A percentile compares a stretch with the other conserved stretches of the same genome.
phyloP scores from a whole-genome alignment of 2,113 vertebrate genomes.

The Gadus macrocephalus region DNA sequence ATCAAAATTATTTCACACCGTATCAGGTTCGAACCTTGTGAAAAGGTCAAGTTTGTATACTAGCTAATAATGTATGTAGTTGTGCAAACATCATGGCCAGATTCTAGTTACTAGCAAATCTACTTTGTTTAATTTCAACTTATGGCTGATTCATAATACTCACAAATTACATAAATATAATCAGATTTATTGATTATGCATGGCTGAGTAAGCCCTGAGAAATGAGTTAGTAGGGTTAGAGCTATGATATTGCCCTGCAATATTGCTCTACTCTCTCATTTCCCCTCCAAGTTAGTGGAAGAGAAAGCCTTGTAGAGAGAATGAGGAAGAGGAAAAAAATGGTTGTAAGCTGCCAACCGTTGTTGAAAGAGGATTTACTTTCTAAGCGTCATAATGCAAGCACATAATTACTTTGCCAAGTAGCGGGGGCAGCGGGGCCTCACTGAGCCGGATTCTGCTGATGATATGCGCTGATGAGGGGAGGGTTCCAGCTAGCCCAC shows the following conservation, averaged over 20 bases:
- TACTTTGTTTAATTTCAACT: no score
- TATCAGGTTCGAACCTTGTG: no score
- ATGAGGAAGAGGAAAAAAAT: constrained; percentile 27
- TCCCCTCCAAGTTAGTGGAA: background rate
- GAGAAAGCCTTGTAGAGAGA: constrained; percentile 16
- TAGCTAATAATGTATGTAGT: no score
- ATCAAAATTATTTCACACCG: no score
- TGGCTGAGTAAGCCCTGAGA: background rate
- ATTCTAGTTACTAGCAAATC: no score
- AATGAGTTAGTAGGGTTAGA: background rate
- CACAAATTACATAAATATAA: background rate
- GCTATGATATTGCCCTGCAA: background rate
- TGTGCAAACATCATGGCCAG: no score
- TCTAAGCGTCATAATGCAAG: constrained; percentile 41
- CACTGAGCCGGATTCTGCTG: constrained; percentile 24
- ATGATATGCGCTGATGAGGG: constrained; percentile 4
- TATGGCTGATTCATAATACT: background rate
- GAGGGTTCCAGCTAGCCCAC: constrained; percentile 13
- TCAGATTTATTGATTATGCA: background rate
- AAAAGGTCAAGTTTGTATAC: no score
- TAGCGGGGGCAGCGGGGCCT: constrained; percentile 44
- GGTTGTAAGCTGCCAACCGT: constrained; percentile 42
- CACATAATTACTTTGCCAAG: constrained; percentile 53
- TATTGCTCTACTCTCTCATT: background rate
- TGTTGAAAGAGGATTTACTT: constrained; percentile 49